Evolutionary conservation across 2,888 invertebrate species (phyloP).

Genomic region (Ormyrus thymus): DNA sequence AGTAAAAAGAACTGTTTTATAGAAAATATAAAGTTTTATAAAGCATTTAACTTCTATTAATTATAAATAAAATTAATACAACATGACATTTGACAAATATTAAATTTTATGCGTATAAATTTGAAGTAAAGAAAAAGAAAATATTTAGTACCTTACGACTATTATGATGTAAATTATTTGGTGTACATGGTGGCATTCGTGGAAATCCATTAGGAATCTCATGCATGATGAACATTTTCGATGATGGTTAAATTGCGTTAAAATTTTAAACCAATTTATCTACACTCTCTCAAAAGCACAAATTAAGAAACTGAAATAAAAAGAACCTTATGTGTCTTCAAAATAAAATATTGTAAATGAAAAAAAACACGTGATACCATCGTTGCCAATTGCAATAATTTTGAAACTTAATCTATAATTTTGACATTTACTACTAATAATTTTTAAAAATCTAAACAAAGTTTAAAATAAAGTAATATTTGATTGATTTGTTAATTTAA

Average conservation of each 20-base stretch:
- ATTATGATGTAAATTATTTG: conserved; percentile 9
- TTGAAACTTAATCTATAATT: too few species aligned
- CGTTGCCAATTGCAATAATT: too few species aligned
- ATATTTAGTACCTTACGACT: conserved; percentile 45
- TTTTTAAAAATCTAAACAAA: too few species aligned
- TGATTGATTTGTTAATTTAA: too few species aligned
- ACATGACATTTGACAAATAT: conserved; percentile 1
- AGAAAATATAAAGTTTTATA: too few species aligned
- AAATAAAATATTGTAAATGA: neutral
- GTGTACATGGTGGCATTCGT: conserved; percentile 26
- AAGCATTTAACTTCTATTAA: too few species aligned
- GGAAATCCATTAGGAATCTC: conserved; percentile 32
- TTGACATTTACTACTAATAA: too few species aligned
- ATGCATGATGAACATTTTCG: conserved; percentile 49
- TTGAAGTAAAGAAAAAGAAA: too few species aligned
- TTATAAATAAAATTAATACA: conserved; percentile 1
- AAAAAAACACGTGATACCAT: conserved; percentile 12
- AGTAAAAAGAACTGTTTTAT: too few species aligned
- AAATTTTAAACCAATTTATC: conserved; percentile 31
- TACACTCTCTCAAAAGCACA: conserved; percentile 43
- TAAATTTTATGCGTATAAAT: neutral
- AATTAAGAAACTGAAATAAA: conserved; percentile 52
- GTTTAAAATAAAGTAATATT: too few species aligned
- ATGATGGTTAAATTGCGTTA: conserved; percentile 12
- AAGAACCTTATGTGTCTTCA: conserved; percentile 19